Base-by-base conservation (phyloP, 2,888 invertebrate genomes). In the Drosophila trichaetosa region DNA sequence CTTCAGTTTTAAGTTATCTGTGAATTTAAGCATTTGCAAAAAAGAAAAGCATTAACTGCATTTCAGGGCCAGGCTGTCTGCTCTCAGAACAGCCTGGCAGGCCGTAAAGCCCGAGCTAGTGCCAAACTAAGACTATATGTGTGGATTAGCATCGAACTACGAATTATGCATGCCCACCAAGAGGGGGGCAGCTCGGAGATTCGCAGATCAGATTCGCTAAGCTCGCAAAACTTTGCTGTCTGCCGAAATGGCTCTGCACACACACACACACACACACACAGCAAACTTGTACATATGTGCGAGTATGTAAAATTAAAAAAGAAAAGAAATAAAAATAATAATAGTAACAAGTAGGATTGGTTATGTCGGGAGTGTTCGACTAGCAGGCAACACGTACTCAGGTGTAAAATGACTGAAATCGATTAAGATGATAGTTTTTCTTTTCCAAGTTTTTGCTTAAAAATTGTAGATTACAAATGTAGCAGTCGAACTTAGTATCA, bases 131-230 rank as follows among this genome's bases (percentile, higher is more conserved):
- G 24, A 24, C 69, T 65, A 69, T 77, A 60, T 74, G 60, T 66
- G 60, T 66, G 62, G 75, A 77, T 69, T 79, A 69, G 79, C 69
- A 77, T 74, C 78, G 69, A 76, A 64, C 78, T 78, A 69, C 53
- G 64, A 49, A 59, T 78, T 63, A 51, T 18, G 51, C 27, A 63
- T 67, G 52, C 34, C 38, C 24, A 21, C 27, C 34, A 36, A 16
- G 36, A 7, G 18, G 7, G 40, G 40, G 16, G 38, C 4, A 52
- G n/a, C 18, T 38, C 71, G 48, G 27, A 63, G 54, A 61, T 61
- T 33, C 36, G 36, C 29, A 52, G 72, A 60, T 59, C 33, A 42
- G 42, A 42, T 42, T 58, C 61, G 53, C 51, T 54, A 36, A 57
- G 64, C 54, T 65, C 42, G 42, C 46, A 53, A 67, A 76, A 66